phyloP scores from a whole-genome alignment of 2,113 vertebrate genomes.

The Benitochromis conjunctus region DNA sequence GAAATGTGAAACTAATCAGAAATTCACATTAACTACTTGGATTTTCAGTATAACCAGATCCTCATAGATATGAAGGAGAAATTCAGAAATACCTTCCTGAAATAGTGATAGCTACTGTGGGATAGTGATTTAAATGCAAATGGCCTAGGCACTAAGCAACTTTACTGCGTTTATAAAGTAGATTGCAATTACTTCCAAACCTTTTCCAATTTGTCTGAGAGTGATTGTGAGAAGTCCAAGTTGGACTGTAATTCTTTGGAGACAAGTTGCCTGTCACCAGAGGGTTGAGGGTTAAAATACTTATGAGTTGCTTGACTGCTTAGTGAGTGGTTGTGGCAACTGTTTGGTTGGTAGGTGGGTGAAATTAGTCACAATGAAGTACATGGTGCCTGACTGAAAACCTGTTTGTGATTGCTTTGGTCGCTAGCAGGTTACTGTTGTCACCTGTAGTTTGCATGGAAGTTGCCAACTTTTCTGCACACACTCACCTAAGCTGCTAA shows the following conservation, averaged over 20 bases:
- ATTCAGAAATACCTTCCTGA: not conserved
- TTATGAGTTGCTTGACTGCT: not conserved
- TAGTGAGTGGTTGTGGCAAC: not conserved
- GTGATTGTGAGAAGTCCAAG: not conserved
- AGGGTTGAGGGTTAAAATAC: not conserved
- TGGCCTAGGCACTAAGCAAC: not conserved
- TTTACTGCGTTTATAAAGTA: not conserved
- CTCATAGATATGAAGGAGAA: not conserved
- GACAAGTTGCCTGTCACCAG: not conserved
- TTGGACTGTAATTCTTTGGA: not conserved
- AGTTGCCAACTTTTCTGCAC: not conserved
- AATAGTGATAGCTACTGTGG: not conserved
- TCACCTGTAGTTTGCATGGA: not conserved
- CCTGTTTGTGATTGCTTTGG: not conserved
- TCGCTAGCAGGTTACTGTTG: not conserved
- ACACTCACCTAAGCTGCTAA: not conserved
- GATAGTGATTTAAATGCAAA: not conserved
- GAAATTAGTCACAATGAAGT: not conserved
- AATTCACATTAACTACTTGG: not conserved
- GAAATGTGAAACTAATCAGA: not conserved
- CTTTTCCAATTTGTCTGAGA: not conserved
- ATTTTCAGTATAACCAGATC: not conserved
- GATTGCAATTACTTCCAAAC: not conserved
- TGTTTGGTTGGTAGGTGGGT: not conserved
- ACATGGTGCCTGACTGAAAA: not conserved